Conservation (phyloP, 2,113 vertebrate species). For the Patagioenas fasciata region DNA sequence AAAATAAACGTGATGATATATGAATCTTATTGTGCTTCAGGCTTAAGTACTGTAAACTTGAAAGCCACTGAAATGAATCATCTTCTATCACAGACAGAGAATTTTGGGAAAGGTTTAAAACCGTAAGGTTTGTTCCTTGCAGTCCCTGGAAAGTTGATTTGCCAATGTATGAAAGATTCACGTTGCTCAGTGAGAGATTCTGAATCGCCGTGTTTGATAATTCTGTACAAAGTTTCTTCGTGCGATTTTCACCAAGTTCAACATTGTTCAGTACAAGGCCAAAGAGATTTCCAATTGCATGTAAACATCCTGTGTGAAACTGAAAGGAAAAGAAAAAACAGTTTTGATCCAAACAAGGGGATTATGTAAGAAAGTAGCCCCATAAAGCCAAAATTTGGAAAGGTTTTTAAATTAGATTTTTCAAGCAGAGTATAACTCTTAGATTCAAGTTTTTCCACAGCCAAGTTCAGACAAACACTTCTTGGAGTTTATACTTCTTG, state of each 20-base stretch:
- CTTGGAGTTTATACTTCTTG: background rate
- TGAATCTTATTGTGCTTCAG: conserved; percentile 80
- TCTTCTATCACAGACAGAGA: conserved; percentile 72
- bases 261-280: conserved; percentile 80
- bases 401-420: background rate
- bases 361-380: background rate
- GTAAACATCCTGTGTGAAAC: conserved; percentile 85
- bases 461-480: background rate
- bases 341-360: background rate
- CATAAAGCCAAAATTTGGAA: background rate
- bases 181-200: conserved; percentile 78
- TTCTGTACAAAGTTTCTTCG: conserved; percentile 77
- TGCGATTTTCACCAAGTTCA: conserved; percentile 59
- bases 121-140: conserved; percentile 78
- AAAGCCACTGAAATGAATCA: conserved; percentile 83
- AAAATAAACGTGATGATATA: conserved; percentile 78
- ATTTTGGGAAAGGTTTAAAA: conserved; percentile 85
- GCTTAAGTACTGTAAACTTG: conserved; percentile 76
- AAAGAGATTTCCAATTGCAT: conserved; percentile 75
- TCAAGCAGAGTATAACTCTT: background rate
- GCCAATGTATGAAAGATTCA: conserved; percentile 68
- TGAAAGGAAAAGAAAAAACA: conserved; percentile 57
- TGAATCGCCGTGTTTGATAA: conserved; percentile 79
- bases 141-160: conserved; percentile 81
- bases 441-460: background rate